Percentiles rank a stretch among this genome's conserved stretches.
phyloP scores from a whole-genome alignment of 2,888 invertebrate species.

The Napeogenes sylphis region DNA sequence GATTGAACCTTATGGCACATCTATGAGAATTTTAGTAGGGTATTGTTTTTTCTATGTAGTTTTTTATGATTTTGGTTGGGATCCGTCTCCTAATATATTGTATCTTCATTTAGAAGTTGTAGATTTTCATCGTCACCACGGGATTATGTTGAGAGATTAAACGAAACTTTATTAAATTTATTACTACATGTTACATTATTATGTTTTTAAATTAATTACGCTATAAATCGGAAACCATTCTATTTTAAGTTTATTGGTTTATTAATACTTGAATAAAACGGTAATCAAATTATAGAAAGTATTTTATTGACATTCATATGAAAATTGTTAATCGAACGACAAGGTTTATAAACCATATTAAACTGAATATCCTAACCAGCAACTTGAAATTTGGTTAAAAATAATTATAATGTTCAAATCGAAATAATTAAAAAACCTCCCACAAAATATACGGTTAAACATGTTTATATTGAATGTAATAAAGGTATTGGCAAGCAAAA shows the following conservation, averaged over 20 bases:
- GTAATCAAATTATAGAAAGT: too few relatives aligned
- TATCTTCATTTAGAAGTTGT: slow-evolving; percentile 63
- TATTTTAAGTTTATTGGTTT: too few relatives aligned
- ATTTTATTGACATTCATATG: too few relatives aligned
- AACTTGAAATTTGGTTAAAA: too few relatives aligned
- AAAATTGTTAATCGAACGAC: too few relatives aligned
- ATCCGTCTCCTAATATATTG: slow-evolving; percentile 60
- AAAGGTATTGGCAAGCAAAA: slow-evolving; percentile 22
- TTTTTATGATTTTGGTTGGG: slow-evolving; percentile 47
- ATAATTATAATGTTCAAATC: background rate
- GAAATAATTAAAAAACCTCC: background rate
- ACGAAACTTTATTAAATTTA: background rate
- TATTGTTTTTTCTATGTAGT: slow-evolving; percentile 57
- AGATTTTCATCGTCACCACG: slow-evolving; percentile 20
- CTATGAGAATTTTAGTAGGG: slow-evolving; percentile 68
- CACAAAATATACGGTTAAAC: slow-evolving; percentile 6
- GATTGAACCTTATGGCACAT: slow-evolving; percentile 71
- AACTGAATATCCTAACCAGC: too few relatives aligned
- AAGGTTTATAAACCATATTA: too few relatives aligned
- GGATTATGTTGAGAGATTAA: slow-evolving; percentile 11
- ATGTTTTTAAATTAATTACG: too few relatives aligned
- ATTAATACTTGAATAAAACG: too few relatives aligned
- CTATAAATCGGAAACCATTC: too few relatives aligned
- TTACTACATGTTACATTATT: background rate
- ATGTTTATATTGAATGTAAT: slow-evolving; percentile 5